Conservation (phyloP, 2,113 vertebrate genomes). For the Microcebus jonahi region DNA sequence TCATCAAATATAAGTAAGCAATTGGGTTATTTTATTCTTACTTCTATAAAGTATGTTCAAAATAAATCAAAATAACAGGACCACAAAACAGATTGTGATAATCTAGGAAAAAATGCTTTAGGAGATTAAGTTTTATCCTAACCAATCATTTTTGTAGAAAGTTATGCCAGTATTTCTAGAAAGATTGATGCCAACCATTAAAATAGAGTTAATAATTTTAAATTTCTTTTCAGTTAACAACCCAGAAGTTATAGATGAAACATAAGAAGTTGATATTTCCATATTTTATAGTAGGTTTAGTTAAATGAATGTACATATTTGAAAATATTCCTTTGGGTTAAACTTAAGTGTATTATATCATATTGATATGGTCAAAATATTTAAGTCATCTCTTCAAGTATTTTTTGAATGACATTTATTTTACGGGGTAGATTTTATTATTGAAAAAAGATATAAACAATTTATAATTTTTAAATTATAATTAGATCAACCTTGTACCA, state of each 20-base stretch:
- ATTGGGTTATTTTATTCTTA: slow-evolving; percentile 49
- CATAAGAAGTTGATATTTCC: background rate
- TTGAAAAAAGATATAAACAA: background rate
- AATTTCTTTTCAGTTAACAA: slow-evolving; percentile 43
- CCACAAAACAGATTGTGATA: background rate
- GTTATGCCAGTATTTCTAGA: slow-evolving; percentile 9
- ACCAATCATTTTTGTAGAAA: slow-evolving; percentile 29
- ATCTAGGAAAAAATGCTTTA: background rate
- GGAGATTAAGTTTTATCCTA: slow-evolving; percentile 48
- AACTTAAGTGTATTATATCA: background rate
- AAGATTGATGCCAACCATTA: background rate
- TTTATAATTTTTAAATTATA: slow-evolving; percentile 36
- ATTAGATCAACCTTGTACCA: background rate
- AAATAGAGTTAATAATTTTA: slow-evolving; percentile 25
- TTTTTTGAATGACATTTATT: background rate
- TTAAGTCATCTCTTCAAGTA: background rate
- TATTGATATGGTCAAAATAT: slow-evolving; percentile 6
- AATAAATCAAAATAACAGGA: background rate
- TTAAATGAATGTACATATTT: background rate
- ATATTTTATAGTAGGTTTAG: background rate
- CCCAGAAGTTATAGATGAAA: background rate
- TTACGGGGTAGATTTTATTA: background rate
- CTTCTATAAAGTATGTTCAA: background rate
- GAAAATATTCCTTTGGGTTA: background rate
- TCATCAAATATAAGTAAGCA: background rate